Percentiles rank a stretch among this genome's conserved stretches.
These are phyloP conservation scores for Hydrolagus affinis DNA, from an alignment of 2,113 vertebrate species.

Conservation along the genomic window DNA sequence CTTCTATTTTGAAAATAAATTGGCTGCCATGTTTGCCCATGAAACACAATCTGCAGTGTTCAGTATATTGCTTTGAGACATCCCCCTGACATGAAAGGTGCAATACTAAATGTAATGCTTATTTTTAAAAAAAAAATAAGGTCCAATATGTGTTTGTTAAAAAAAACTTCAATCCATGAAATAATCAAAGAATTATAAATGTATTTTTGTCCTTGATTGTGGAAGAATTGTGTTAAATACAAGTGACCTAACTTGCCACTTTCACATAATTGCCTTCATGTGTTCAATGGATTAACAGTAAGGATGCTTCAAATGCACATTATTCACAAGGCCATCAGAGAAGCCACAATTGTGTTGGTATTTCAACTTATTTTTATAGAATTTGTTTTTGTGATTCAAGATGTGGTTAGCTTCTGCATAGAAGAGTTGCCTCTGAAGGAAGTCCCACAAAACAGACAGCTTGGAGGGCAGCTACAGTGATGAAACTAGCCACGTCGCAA, in stretches of 20 bases:
- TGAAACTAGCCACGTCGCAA: not conserved
- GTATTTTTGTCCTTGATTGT: not conserved
- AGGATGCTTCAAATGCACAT: not conserved
- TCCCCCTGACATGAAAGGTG: no score
- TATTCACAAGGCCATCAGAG: not conserved
- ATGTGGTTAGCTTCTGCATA: not conserved
- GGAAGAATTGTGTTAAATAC: not conserved
- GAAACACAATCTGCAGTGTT: no score
- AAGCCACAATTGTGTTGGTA: not conserved
- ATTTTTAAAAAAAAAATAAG: no score
- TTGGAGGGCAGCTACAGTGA: not conserved
- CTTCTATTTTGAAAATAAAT: no score
- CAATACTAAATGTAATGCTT: no score
- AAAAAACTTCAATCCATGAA: no score
- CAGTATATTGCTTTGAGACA: no score
- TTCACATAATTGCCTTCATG: not conserved
- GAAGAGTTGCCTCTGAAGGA: not conserved
- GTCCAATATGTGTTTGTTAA: no score
- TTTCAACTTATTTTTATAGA: not conserved
- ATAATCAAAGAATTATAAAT: no score
- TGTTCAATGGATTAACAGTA: not conserved
- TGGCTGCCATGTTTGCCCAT: no score
- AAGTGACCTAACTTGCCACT: not conserved
- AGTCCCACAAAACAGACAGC: not conserved
- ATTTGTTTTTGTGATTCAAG: not conserved